Base-by-base conservation (phyloP, 2,797 vertebrate species). In the Thunnus albacares region DNA sequence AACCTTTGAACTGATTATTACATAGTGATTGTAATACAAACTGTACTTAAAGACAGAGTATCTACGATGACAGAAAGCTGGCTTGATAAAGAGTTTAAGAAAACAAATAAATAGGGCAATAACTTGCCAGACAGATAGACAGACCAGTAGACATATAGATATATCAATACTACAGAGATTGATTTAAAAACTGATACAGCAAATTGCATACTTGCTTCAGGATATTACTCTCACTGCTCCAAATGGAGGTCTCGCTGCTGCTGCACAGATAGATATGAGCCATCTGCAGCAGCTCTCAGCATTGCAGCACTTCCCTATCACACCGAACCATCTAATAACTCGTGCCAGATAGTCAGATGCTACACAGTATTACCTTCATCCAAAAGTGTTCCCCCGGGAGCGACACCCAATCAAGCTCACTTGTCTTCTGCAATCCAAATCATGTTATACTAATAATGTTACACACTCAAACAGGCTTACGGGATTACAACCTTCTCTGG, bases 321-420 rank as follows among this genome's bases (percentile, higher is more conserved):
- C 74, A 83, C 77, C 76, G 73, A 78, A 75, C 66, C 79, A 87
- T 89, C 87, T 80, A 77, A 83, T 74, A 82, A 84, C 75, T 59
- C 17, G 38, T 79, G 77, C 85, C 88, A 87, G 82, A 88, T 67
- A 71, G 41, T 90, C 81, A 69, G 73, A 91, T 78, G 80, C 78
- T 75, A 35, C 77, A 74, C 71, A 86, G 78, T 81, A 75, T 82
- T 77, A 84, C 76, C 80, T 80, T 61, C 68, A 72, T 90, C 82
- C 77, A 87, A 85, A 80, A 81, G 85, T 85, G 88, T 79, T 85
- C 68, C 87, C 82, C 82, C 53, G 65, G 86, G 86, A 94, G 88
- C 74, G 24, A 93, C 80, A 83, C 79, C 70, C 86, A 89, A 93
- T 94, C 92, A 90, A 91, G 93, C 87, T 66, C 63, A 91, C 88